Evolutionary conservation across 1,140 invertebrate genomes (phyloP).

Genomic region (Tetramorium alpestre): DNA sequence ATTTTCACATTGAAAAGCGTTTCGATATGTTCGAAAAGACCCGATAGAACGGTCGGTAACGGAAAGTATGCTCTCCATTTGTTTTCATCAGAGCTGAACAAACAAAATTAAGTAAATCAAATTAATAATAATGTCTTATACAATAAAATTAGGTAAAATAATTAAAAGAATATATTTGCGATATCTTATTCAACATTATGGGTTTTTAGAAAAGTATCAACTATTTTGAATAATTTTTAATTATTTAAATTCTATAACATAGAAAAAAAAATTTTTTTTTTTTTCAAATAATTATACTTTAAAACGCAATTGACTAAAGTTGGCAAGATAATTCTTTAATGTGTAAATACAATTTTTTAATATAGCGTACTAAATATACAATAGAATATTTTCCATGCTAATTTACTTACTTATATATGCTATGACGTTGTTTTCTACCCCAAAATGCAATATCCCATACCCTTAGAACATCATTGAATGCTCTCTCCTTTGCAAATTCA

Average conservation of each 20-base stretch:
- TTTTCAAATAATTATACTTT: neutral
- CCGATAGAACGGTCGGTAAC: constrained; percentile 90
- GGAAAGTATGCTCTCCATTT: constrained; percentile 94
- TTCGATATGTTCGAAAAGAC: constrained; percentile 91
- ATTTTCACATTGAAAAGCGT: constrained; percentile 94
- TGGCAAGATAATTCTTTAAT: neutral
- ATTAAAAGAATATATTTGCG: neutral
- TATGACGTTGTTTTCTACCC: constrained; percentile 90
- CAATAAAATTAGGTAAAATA: neutral
- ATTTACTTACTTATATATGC: constrained; percentile 87
- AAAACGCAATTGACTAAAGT: neutral
- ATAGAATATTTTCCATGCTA: neutral
- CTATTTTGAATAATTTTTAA: neutral
- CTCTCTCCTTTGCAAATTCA: constrained; percentile 91
- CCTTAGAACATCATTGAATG: constrained; percentile 89
- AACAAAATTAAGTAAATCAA: neutral
- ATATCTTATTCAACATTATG: neutral
- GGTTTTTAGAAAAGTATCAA: constrained; percentile 23
- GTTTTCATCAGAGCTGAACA: constrained; percentile 88
- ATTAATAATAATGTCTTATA: too few relatives aligned
- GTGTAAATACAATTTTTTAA: neutral
- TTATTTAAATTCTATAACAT: neutral
- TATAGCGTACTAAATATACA: neutral
- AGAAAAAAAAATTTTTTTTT: neutral
- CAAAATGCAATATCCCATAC: constrained; percentile 96